Base-by-base conservation (phyloP, 2,797 vertebrate genomes). In the Hoplostethus atlanticus region DNA sequence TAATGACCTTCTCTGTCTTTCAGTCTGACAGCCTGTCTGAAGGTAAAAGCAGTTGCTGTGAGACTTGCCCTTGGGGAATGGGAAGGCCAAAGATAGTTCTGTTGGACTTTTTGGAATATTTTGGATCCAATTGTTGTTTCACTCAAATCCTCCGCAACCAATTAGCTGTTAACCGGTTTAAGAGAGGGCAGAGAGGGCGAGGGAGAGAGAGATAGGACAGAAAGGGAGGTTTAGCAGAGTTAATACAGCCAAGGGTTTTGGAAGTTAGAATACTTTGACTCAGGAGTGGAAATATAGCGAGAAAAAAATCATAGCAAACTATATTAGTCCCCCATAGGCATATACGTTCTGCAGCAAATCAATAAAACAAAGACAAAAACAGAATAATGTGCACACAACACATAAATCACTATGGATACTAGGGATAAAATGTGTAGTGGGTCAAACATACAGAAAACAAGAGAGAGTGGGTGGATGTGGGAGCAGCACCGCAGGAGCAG, bases 1-100 rank as follows among this genome's bases (percentile, higher is more conserved):
- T 55, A 40, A 50, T 63, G 52, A 65, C 50, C 56, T 62, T 65
- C 58, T 72, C 52, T 31, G 57, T 63, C 40, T 67, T 69, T 54
- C 38, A 56, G 50, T 68, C 71, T 68, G 53, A 84, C 64, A 73
- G 47, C 69, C 69, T 74, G 44, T 67, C 50, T 64, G 40, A 79
- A 57, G 1, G 2, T 70, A 64, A 12, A 64, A 30, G 34, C n/a
- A 0, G n/a, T 31, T 17, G 34, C 70, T 63, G 40, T 28, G 60
- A 51, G 46, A 71, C 60, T 60, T 42, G 31, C 3, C 46, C 56
- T 61, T 31, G 44, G 13, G 28, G 48, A 74, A 52, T 8, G 4
- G 54, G 52, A 57, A 73, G 17, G 25, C n/a, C 5, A 46, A 60
- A 78, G 51, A 54, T 42, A 9, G 47, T n/a, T 12, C 11, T 60